Percentiles rank a stretch among this genome's conserved stretches.
These are phyloP conservation scores for Ladona fulva DNA, from an alignment of 1,140 invertebrate genomes.

Conservation along the genomic window DNA sequence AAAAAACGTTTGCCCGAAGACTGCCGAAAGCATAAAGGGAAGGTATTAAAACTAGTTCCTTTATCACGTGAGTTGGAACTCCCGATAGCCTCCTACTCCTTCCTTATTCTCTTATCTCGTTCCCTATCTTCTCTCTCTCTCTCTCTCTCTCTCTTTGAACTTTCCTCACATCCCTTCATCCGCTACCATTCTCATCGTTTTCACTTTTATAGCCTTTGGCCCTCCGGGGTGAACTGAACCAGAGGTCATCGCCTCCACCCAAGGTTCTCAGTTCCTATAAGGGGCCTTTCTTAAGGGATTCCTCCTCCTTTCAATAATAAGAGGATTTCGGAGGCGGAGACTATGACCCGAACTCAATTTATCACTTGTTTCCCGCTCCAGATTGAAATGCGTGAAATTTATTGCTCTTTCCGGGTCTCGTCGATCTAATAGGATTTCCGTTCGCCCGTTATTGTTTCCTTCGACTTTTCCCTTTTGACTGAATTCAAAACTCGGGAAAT, in stretches of 20 bases:
- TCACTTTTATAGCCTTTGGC: background rate
- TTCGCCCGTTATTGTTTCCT: too few species aligned
- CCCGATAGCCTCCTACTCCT: background rate
- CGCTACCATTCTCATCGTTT: background rate
- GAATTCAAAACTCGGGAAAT: too few species aligned
- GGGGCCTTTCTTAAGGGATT: background rate
- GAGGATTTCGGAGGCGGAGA: background rate
- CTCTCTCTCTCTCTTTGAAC: conserved; percentile 11
- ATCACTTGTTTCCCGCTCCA: background rate
- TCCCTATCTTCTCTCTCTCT: background rate
- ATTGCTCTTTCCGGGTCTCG: background rate
- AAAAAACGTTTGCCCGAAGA: too few species aligned
- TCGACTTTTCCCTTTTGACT: too few species aligned
- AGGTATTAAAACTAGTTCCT: background rate
- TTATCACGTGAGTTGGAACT: background rate
- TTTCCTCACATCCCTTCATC: background rate
- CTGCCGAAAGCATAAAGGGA: background rate
- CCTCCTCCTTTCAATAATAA: background rate
- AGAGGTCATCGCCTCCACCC: background rate
- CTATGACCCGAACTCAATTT: background rate
- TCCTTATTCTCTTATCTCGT: background rate
- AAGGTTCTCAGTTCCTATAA: background rate
- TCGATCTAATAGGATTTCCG: background rate
- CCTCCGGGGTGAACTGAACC: too few species aligned
- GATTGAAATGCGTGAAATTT: background rate